These are phyloP conservation scores for Cyclargus thomasi DNA, from an alignment of 1,140 invertebrate genomes.

Conservation along the genomic window DNA sequence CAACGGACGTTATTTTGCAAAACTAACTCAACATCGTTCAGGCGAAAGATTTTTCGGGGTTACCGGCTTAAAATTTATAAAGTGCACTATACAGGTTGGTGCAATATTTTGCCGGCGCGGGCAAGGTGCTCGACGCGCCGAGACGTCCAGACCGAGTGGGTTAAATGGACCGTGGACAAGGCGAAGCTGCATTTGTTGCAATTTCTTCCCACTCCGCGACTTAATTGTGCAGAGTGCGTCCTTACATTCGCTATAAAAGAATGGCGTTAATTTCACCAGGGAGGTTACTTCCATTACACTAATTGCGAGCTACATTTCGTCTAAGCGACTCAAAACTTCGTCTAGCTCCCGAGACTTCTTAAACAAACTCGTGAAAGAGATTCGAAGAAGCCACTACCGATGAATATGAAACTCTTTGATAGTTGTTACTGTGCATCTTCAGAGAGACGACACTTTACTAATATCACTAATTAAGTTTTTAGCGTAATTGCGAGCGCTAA, in stretches of 20 bases:
- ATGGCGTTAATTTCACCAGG: constrained; percentile 64
- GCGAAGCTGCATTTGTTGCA: constrained; percentile 68
- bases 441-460: constrained; percentile 55
- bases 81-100: constrained; percentile 3
- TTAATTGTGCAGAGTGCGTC: constrained; percentile 68
- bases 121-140: constrained; percentile 15
- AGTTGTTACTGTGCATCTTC: constrained; percentile 30
- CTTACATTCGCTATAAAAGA: constrained; percentile 65
- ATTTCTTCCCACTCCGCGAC: constrained; percentile 65
- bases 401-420: constrained; percentile 48
- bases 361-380: constrained; percentile 59
- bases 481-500: constrained; percentile 71
- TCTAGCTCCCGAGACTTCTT: constrained; percentile 46
- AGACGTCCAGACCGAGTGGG: constrained; percentile 52
- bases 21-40: too few species aligned
- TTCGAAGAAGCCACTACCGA: constrained; percentile 53
- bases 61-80: background rate
- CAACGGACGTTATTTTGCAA: too few species aligned
- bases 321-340: constrained; percentile 66
- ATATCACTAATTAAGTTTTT: constrained; percentile 73
- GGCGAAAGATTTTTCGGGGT: background rate
- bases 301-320: constrained; percentile 71
- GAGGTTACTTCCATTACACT: constrained; percentile 70
- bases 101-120: background rate
- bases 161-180: constrained; percentile 69